Evolutionary conservation across 2,888 invertebrate genomes (phyloP).

Genomic region (Aethes cnicana): DNA sequence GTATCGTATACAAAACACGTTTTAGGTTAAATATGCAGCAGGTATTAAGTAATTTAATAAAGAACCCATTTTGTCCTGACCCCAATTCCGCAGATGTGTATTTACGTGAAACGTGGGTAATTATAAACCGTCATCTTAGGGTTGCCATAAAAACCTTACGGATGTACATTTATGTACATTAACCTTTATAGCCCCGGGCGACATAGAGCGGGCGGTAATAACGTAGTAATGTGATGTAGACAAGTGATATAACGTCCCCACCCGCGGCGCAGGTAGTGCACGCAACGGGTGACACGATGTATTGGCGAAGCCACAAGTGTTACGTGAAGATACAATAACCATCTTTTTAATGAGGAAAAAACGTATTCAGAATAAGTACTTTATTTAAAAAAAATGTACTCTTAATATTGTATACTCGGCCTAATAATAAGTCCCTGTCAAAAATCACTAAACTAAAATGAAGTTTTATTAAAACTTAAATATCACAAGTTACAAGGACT

Average conservation of each 20-base stretch:
- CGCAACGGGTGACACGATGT: constrained; percentile 49
- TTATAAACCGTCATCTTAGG: constrained; percentile 29
- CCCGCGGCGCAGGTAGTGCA: constrained; percentile 45
- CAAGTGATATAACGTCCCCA: constrained; percentile 59
- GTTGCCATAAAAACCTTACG: constrained; percentile 24
- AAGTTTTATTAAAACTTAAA: constrained; percentile 2
- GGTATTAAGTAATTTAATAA: too few relatives aligned
- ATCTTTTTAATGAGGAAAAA: too few relatives aligned
- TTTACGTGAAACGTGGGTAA: too few relatives aligned
- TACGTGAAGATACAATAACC: background rate
- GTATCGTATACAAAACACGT: background rate
- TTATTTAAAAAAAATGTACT: too few relatives aligned
- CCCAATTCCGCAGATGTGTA: too few relatives aligned
- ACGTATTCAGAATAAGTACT: too few relatives aligned
- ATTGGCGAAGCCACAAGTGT: constrained; percentile 44
- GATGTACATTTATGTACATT: constrained; percentile 25
- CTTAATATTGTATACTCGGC: too few relatives aligned
- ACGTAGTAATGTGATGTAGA: constrained; percentile 63
- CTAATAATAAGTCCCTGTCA: background rate
- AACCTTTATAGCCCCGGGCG: constrained; percentile 34
- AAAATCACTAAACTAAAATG: constrained; percentile 4
- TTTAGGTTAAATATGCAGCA: constrained; percentile 6
- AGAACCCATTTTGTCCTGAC: too few relatives aligned
- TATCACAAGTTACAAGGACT: constrained; percentile 1
- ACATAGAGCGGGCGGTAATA: constrained; percentile 51